Evolutionary conservation across 2,113 vertebrate species (phyloP).

Genomic region (Dunckerocampus dactyliophorus): DNA sequence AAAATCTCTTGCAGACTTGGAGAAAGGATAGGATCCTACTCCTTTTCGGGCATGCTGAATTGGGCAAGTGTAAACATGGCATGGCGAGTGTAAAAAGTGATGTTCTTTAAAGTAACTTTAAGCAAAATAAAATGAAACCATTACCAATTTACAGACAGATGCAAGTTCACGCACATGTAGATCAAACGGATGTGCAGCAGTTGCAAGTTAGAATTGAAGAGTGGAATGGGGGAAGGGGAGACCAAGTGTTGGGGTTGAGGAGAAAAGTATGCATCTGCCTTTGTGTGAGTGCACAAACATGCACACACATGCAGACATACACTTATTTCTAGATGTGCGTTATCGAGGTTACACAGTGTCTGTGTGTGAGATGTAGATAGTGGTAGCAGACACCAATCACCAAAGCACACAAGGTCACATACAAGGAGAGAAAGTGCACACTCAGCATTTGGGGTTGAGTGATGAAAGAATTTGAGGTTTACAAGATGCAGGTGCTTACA

Average conservation of each 20-base stretch:
- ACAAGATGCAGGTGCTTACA: conserved; percentile 48
- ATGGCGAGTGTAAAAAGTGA: too few species aligned
- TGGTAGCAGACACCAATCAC: conserved; percentile 25
- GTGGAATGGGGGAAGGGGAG: conserved; percentile 18
- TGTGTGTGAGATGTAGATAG: conserved; percentile 18
- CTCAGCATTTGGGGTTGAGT: conserved; percentile 43
- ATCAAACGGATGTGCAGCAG: conserved; percentile 18
- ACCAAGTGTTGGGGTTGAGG: conserved; percentile 6
- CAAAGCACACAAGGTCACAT: conserved; percentile 29
- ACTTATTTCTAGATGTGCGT: too few species aligned
- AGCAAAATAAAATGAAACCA: too few species aligned
- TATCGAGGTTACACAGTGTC: neutral
- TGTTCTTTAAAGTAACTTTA: too few species aligned
- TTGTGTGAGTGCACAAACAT: neutral
- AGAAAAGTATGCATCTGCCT: conserved; percentile 10
- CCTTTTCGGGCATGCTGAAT: too few species aligned
- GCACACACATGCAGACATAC: too few species aligned
- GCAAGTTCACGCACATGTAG: conserved; percentile 13
- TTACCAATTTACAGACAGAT: conserved; percentile 10
- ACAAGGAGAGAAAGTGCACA: conserved; percentile 45
- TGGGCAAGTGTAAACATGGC: too few species aligned
- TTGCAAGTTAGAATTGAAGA: conserved; percentile 40
- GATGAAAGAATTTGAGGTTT: conserved; percentile 20
- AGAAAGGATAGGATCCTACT: too few species aligned
- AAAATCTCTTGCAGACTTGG: too few species aligned